A percentile compares a stretch with the other conserved stretches of the same genome.
These are phyloP conservation scores for Triplophysa bombifrons DNA, from an alignment of 2,797 vertebrate species.

Conservation along the genomic window DNA sequence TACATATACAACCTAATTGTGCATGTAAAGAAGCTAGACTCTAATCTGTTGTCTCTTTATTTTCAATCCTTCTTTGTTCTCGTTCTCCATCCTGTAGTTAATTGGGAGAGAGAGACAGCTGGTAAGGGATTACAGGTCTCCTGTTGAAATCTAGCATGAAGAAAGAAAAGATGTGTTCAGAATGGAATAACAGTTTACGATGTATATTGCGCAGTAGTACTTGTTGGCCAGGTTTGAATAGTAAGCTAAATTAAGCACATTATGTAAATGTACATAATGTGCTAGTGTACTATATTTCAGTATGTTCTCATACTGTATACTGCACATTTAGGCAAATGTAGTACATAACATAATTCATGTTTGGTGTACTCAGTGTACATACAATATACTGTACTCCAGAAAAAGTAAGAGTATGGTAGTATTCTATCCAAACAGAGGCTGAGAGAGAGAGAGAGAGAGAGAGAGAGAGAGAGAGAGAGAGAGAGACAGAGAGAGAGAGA, in stretches of 20 bases:
- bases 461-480: conserved; percentile 10
- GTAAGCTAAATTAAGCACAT: background rate
- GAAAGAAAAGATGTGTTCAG: background rate
- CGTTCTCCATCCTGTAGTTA: conserved; percentile 14
- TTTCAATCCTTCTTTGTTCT: background rate
- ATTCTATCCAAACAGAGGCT: too few relatives aligned
- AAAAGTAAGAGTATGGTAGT: too few relatives aligned
- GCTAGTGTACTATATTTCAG: background rate
- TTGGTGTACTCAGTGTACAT: background rate
- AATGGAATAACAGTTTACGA: background rate
- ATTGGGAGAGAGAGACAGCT: conserved; percentile 40
- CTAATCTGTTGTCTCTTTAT: conserved; percentile 31
- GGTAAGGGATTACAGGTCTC: conserved; percentile 53
- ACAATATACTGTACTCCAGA: background rate
- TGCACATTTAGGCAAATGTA: too few relatives aligned
- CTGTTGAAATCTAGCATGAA: conserved; percentile 38
- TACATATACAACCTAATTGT: conserved; percentile 2
- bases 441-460: too few relatives aligned
- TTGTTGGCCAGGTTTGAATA: background rate
- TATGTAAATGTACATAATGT: background rate
- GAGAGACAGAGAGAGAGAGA: background rate
- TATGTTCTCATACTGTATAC: too few relatives aligned
- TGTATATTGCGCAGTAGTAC: background rate
- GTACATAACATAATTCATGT: too few relatives aligned
- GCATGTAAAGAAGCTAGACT: background rate